Base-by-base conservation (phyloP, 2,888 invertebrate genomes). In the Drosophila sordidula region DNA sequence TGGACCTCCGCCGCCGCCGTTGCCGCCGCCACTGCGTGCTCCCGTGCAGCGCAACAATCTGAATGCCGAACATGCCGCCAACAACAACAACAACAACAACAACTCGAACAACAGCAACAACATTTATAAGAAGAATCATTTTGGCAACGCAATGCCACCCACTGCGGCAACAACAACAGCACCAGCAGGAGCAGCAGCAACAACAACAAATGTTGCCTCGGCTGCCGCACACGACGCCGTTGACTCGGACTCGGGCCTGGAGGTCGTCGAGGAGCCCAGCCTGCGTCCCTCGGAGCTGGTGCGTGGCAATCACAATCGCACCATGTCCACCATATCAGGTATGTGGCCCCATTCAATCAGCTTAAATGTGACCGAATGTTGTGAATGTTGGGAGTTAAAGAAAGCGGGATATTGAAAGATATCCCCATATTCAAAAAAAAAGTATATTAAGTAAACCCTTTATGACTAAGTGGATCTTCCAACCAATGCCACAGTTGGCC, bases 1-100 rank as follows among this genome's bases (percentile, higher is more conserved):
- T 71, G 92, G 95, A 0, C 95, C 95, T 0, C 96, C 95, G 0
- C 96, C 96, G 0, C 96, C 96, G 0, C 96, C 96, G 0, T 94
- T 95, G 14, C 95, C 95, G 0, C 94, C 94, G 0, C 93, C 94
- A 0, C 91, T 94, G 1, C 93, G 93, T 4, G 93, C 93, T 0
- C 92, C 93, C 0, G 56, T 74, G 4, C 80, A 84, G 3, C 81
- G 71, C 42, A 84, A 78, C 66, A 89, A 84, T 59, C 61, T 79
- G 22, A 78, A 75, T 52, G 49, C 52, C 4, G 89, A 88, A 11
- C 63, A 70, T 12, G 32, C 62, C 6, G 41, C 25, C 65, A 81
- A 22, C 57, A 75, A 18, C 50, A 47, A 6, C 49, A 54, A 16
- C 45, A 54, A 5, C 42, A 56, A 39, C 66, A 84, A 6, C 50